Conservation (phyloP, 1,140 invertebrate species). For the Gryllus bimaculatus region DNA sequence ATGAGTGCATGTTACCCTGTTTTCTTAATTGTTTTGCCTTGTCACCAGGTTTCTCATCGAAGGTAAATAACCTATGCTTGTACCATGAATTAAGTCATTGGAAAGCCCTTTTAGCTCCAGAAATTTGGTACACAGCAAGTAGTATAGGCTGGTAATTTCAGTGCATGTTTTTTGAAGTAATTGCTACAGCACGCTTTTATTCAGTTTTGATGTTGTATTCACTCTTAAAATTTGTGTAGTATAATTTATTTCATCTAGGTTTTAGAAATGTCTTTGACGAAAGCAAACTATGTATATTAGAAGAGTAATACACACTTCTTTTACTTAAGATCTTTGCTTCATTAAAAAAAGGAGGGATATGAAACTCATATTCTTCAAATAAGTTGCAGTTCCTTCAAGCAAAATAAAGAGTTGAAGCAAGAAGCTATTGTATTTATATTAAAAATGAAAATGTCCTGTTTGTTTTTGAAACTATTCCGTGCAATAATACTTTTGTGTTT, state of each 20-base stretch:
- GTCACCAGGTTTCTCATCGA: not conserved
- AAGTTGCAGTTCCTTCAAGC: no score
- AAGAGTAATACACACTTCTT: no score
- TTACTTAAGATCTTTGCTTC: no score
- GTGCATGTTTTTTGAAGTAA: not conserved
- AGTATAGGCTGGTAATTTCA: not conserved
- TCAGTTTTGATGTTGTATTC: slow-evolving; percentile 17
- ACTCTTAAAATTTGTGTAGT: slow-evolving; percentile 3
- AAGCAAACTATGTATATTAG: no score
- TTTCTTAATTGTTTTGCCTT: not conserved
- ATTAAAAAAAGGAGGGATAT: no score
- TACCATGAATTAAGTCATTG: not conserved
- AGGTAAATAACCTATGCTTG: not conserved
- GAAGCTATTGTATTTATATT: no score
- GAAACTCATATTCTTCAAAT: no score
- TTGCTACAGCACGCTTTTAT: slow-evolving; percentile 12
- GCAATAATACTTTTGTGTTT: slow-evolving; percentile 6
- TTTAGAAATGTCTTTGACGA: no score
- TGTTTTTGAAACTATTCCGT: not conserved
- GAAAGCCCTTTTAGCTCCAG: not conserved
- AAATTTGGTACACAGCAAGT: not conserved
- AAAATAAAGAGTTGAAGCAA: no score
- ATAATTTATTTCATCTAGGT: not conserved
- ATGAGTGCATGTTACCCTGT: not conserved
- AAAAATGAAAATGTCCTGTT: no score